Evolutionary conservation across 2,888 invertebrate species (phyloP).

Genomic region (Ophion obscuratus): DNA sequence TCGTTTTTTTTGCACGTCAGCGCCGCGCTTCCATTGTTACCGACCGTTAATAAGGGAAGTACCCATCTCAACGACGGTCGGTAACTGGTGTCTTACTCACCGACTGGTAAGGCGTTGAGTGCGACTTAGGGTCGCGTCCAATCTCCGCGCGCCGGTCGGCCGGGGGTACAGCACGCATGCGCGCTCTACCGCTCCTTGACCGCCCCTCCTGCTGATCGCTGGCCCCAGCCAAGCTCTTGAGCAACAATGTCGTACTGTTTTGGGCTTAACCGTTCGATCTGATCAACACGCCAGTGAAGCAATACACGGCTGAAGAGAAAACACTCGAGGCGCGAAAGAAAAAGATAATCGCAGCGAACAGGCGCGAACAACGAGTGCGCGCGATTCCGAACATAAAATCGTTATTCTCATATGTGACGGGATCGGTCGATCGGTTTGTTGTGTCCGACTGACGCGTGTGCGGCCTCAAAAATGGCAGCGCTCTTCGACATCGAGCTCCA

Average conservation of each 20-base stretch:
- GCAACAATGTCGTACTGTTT: conserved; percentile 60
- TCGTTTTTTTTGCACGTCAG: too few species aligned
- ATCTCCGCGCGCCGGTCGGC: too few species aligned
- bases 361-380: not conserved
- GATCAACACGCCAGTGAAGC: not conserved
- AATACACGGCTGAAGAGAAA: too few species aligned
- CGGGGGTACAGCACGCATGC: too few species aligned
- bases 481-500: conserved; percentile 97
- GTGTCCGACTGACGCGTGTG: not conserved
- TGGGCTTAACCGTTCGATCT: conserved; percentile 24
- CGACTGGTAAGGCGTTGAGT: too few species aligned
- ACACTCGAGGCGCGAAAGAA: not conserved
- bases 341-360: not conserved
- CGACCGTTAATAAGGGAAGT: too few species aligned
- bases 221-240: conserved; percentile 7
- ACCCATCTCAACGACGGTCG: too few species aligned
- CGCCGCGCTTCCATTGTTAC: too few species aligned
- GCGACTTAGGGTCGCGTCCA: too few species aligned
- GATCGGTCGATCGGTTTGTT: conserved; percentile 11
- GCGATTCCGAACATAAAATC: conserved; percentile 14
- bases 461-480: conserved; percentile 88
- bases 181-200: too few species aligned
- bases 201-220: too few species aligned
- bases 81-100: too few species aligned
- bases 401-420: conserved; percentile 58